Percentiles rank a stretch among this genome's conserved stretches.
Conservation (phyloP, 2,113 vertebrate genomes). For the Nesoenas mayeri region DNA sequence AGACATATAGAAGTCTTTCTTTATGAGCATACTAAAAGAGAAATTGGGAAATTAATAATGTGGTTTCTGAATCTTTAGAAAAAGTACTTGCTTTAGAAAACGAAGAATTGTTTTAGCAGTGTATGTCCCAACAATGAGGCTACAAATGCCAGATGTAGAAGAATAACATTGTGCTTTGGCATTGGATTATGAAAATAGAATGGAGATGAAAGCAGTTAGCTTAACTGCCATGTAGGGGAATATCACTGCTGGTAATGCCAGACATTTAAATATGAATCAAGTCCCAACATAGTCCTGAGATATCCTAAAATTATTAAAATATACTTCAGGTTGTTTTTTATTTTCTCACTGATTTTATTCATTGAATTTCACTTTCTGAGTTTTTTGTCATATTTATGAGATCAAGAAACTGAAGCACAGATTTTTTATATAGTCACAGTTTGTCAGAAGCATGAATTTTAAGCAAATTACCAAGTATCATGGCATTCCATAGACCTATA, state of each 20-base stretch:
- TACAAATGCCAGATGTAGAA: background rate
- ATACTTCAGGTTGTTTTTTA: background rate
- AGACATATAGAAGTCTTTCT: background rate
- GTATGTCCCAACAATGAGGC: background rate
- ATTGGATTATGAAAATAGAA: background rate
- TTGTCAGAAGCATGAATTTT: constrained; percentile 1
- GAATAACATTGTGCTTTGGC: background rate
- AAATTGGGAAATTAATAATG: background rate
- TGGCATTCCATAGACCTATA: background rate
- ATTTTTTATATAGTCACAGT: background rate
- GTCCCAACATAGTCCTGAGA: background rate
- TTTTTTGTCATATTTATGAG: background rate
- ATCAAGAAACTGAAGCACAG: background rate
- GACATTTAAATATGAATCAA: background rate
- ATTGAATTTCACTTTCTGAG: background rate
- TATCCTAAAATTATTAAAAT: background rate
- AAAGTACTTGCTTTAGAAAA: constrained; percentile 22
- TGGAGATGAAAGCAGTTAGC: background rate
- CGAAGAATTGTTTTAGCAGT: background rate
- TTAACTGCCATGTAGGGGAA: background rate
- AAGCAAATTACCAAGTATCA: background rate
- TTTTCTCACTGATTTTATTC: background rate
- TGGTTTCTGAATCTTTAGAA: constrained; percentile 12
- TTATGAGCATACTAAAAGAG: background rate
- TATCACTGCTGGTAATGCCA: background rate